These are phyloP conservation scores for Allygus modestus DNA, from an alignment of 2,888 invertebrate genomes.

Conservation along the genomic window DNA sequence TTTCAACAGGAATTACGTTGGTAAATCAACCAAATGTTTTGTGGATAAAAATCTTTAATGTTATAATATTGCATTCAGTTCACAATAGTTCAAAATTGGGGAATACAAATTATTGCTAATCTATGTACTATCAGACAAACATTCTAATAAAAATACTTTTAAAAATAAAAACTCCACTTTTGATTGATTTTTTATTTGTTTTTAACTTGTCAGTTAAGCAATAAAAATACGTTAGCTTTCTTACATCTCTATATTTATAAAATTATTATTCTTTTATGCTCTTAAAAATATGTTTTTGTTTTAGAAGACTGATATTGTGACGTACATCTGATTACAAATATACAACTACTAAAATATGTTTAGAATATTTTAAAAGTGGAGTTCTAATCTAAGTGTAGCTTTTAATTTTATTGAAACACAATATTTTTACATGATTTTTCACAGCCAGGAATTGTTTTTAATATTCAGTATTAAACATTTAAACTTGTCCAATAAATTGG, in stretches of 20 bases:
- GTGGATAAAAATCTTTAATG: not conserved
- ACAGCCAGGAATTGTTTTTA: not conserved
- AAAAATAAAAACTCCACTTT: slow-evolving; percentile 16
- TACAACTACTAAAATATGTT: no score
- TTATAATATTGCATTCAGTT: not conserved
- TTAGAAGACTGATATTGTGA: not conserved
- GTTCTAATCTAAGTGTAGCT: no score
- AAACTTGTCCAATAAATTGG: no score
- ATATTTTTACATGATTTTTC: not conserved
- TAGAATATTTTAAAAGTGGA: not conserved
- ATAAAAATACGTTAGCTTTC: slow-evolving; percentile 1
- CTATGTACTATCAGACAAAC: not conserved
- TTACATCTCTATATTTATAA: not conserved
- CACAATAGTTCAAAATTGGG: not conserved
- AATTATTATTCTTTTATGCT: not conserved
- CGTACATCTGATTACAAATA: no score
- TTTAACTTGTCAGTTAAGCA: not conserved
- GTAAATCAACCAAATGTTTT: not conserved
- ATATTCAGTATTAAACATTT: no score
- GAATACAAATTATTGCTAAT: not conserved
- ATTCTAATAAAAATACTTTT: slow-evolving; percentile 19
- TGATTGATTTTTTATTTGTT: slow-evolving; percentile 3
- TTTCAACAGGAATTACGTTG: no score
- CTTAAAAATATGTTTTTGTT: not conserved
- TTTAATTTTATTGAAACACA: not conserved